These are phyloP conservation scores for Ceratosolen solmsi DNA, from an alignment of 1,140 invertebrate genomes.

Conservation along the genomic window DNA sequence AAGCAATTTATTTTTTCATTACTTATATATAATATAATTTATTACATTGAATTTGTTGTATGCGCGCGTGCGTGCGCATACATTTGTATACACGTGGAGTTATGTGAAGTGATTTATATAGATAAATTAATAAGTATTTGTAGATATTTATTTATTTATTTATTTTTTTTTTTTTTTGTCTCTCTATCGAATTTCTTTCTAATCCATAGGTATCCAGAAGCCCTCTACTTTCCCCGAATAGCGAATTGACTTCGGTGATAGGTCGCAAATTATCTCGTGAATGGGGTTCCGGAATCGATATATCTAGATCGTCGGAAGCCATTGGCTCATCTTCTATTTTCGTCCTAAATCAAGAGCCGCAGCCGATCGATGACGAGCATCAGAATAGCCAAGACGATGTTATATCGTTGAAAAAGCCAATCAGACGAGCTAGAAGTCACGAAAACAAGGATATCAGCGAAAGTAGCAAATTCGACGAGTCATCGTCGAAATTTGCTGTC, in stretches of 20 bases:
- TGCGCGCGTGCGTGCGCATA: too few relatives aligned
- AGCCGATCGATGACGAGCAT: conserved; percentile 27
- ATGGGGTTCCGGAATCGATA: conserved; percentile 69
- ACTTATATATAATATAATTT: too few relatives aligned
- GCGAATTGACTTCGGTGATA: conserved; percentile 67
- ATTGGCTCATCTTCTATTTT: conserved; percentile 61
- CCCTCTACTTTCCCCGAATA: conserved; percentile 68
- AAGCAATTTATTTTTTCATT: too few relatives aligned
- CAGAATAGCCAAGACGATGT: conserved; percentile 61
- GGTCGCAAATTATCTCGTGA: conserved; percentile 69
- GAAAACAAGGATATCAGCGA: conserved; percentile 66
- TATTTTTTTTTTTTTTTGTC: too few relatives aligned
- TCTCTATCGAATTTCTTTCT: background rate
- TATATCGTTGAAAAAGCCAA: conserved; percentile 61
- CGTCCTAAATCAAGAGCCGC: conserved; percentile 60
- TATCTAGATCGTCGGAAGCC: conserved; percentile 67
- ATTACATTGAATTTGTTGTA: too few relatives aligned
- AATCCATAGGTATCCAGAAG: conserved; percentile 61
- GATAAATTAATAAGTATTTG: too few relatives aligned
- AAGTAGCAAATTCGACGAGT: conserved; percentile 53
- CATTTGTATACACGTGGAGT: too few relatives aligned
- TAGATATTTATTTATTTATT: too few relatives aligned
- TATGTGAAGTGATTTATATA: too few relatives aligned
- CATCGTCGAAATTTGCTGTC: conserved; percentile 64
- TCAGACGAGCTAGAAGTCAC: conserved; percentile 69